phyloP scores from a whole-genome alignment of 2,888 invertebrate species.

The Noctua comes region DNA sequence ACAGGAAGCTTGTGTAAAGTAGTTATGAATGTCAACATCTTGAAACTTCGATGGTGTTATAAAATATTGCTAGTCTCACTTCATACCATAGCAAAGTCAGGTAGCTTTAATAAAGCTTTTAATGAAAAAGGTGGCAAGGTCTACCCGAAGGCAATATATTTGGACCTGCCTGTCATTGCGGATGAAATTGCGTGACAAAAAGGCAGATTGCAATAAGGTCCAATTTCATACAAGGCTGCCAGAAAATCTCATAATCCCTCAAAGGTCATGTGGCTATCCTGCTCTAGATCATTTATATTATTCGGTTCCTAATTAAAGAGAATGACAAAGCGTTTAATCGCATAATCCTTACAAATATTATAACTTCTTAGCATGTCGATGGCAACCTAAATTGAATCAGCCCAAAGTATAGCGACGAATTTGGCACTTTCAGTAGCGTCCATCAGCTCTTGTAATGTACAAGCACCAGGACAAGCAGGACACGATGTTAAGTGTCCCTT shows the following conservation, averaged over 20 bases:
- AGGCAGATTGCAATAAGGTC: constrained; percentile 23
- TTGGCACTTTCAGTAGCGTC: neutral
- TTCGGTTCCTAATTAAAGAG: neutral
- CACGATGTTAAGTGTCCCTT: neutral
- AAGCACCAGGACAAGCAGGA: neutral
- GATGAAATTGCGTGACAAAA: constrained; percentile 31
- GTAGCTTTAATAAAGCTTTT: constrained; percentile 16
- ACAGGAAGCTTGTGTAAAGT: neutral
- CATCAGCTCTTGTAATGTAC: neutral
- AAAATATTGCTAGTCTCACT: neutral
- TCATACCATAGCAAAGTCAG: neutral
- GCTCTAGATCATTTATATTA: constrained; percentile 7
- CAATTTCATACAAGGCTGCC: constrained; percentile 19
- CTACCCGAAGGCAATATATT: constrained; percentile 25
- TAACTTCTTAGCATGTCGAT: neutral
- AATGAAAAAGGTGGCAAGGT: constrained; percentile 23
- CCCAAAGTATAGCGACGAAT: too few relatives aligned
- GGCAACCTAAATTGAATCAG: neutral
- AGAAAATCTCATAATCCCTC: constrained; percentile 27
- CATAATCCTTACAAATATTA: neutral
- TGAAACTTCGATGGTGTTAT: too few relatives aligned
- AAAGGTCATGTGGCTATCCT: constrained; percentile 3
- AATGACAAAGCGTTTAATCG: neutral
- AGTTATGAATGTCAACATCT: neutral
- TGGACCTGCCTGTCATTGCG: constrained; percentile 17